Evolutionary conservation across 2,113 vertebrate genomes (phyloP).

Genomic region (Hyperoodon ampullatus): DNA sequence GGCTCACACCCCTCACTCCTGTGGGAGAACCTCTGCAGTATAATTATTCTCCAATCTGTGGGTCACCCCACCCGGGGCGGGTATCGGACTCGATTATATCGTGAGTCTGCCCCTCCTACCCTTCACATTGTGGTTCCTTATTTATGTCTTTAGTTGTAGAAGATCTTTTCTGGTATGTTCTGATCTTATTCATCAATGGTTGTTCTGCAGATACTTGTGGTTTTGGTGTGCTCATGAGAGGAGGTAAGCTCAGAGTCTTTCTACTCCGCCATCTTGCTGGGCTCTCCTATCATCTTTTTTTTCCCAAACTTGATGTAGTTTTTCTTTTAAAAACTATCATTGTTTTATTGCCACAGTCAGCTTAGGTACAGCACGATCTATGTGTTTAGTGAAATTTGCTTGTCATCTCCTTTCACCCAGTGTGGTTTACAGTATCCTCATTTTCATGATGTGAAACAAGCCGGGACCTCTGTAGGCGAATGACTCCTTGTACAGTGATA

Average conservation of each 20-base stretch:
- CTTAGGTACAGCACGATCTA: no score
- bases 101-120: not conserved
- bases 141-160: not conserved
- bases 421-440: not conserved
- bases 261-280: not conserved
- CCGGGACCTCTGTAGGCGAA: not conserved
- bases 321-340: not conserved
- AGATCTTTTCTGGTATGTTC: not conserved
- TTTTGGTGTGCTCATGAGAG: not conserved
- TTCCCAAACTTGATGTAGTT: not conserved
- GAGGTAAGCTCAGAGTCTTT: not conserved
- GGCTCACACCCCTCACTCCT: not conserved
- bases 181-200: not conserved
- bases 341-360: not conserved
- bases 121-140: fast-evolving
- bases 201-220: not conserved
- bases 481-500: fast-evolving
- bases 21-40: not conserved
- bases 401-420: no score
- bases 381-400: not conserved
- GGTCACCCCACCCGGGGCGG: not conserved
- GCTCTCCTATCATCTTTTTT: not conserved
- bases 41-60: no score
- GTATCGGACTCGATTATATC: not conserved
- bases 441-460: no score